Base-by-base conservation (phyloP, 2,113 vertebrate genomes). In the Eupsittula cactorum region DNA sequence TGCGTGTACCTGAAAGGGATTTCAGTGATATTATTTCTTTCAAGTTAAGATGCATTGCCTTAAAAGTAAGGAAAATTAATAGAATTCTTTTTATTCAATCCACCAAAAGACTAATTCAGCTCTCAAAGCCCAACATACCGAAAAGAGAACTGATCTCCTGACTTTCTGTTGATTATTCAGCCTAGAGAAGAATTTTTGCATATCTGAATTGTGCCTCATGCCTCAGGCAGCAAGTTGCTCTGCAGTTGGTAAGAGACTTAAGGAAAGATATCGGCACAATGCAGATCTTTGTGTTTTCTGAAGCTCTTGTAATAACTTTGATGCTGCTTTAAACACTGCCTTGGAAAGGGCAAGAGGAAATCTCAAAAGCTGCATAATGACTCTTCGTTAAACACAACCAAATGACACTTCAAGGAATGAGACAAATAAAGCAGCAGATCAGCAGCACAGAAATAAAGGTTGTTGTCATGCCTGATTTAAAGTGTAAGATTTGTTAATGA, bases 151-250 rank as follows among this genome's bases (percentile, higher is more conserved):
- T 41, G 65, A 59, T 74, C 59, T 73, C 68, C 79, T 85, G 57
- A 85, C 81, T 76, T 90, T 47, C 35, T 83, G 55, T n/a, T 9
- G n/a, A 41, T 82, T 73, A 79, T 71, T 82, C 74, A 89, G 52
- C 57, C 67, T 41, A 31, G 42, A 16, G 64, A 88, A 46, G 79
- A 67, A 92, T 81, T 73, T 71, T 29, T 73, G 39, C 49, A 11
- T 68, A 31, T 87, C 52, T 62, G 42, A 95, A 89, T 57, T 79
- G 3, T 23, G 55, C 39, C 91, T 92, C 65, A 47, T 47, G 77
- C 90, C 50, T 78, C 71, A 85, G 90, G 78, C 93, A 93, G 87
- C 18, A n/a, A 93, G 49, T 94, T 80, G 67, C 68, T 95, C 81
- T 3, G 8, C 24, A 81, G 65, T 46, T 87, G 67, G 67, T 53